Conservation (phyloP, 2,113 vertebrate species). For the Ceuthmochares aereus region DNA sequence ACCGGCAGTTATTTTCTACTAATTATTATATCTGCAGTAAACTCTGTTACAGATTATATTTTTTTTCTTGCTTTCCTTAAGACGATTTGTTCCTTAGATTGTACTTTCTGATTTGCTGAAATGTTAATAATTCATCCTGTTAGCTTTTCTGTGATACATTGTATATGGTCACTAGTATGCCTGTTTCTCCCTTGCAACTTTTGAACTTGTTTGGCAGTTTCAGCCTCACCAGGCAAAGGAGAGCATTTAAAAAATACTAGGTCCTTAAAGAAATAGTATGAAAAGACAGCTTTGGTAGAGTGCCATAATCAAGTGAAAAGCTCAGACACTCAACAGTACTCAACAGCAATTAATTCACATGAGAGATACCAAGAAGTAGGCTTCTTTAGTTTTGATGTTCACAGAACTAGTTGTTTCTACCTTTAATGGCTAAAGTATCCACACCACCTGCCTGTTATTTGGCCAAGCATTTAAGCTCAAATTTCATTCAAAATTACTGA, state of each 20-base stretch:
- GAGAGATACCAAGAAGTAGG: background rate
- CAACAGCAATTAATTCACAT: background rate
- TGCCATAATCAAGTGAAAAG: background rate
- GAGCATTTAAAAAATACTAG: background rate
- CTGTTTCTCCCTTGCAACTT: background rate
- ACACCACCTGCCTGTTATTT: background rate
- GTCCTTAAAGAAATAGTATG: background rate
- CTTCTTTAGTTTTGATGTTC: background rate
- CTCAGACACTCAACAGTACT: background rate
- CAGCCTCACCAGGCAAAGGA: background rate
- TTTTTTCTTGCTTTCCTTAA: background rate
- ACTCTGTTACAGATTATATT: background rate
- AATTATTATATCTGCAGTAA: background rate
- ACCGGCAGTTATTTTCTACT: background rate
- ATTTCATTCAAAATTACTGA: background rate
- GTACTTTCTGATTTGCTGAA: background rate
- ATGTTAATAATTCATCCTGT: background rate
- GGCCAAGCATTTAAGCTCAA: background rate
- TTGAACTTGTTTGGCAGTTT: background rate
- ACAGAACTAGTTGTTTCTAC: background rate
- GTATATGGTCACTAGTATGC: rapidly evolving
- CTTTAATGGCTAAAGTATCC: background rate
- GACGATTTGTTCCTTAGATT: background rate
- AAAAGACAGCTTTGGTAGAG: background rate
- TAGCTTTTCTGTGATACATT: background rate